Conservation (phyloP, 92 coral and sea anemone genomes). For the Plumapathes pennacea region DNA sequence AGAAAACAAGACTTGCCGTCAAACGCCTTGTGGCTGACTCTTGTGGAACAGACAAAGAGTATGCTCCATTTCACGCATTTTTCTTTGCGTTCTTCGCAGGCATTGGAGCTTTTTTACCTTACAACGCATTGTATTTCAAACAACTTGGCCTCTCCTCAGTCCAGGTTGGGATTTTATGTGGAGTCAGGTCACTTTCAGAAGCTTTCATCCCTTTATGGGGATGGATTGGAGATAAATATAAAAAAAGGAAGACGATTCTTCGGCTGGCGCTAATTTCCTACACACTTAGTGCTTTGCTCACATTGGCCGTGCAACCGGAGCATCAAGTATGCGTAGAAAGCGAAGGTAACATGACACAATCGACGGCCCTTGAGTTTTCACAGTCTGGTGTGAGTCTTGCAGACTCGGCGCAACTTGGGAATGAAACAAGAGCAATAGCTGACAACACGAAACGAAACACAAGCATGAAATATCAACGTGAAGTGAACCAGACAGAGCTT, state of each 20-base stretch:
- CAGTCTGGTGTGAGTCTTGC: conserved; percentile 1
- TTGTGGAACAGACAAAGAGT: no score
- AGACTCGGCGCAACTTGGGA: no score
- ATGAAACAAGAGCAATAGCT: no score
- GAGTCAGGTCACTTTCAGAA: conserved; percentile 30
- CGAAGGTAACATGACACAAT: conserved; percentile 7
- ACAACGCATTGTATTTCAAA: conserved; percentile 33
- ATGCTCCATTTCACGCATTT: no score
- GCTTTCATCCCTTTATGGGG: conserved; percentile 43
- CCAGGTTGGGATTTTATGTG: conserved; percentile 24
- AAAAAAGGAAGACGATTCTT: conserved; percentile 19
- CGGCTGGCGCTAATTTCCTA: conserved; percentile 17
- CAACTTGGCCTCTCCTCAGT: conserved; percentile 41
- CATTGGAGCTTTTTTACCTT: no score
- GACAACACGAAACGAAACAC: neutral
- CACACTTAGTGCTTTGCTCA: conserved; percentile 14
- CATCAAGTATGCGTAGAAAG: conserved; percentile 23
- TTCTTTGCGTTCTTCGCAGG: no score
- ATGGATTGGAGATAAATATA: conserved; percentile 32
- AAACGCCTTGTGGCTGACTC: no score
- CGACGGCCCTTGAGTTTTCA: conserved; percentile 1
- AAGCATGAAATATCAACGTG: neutral
- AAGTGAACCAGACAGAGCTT: conserved; percentile 17
- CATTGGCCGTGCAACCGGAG: conserved; percentile 17
- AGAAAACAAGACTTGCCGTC: no score